Conservation (phyloP, 2,113 vertebrate genomes). For the Mus pahari region DNA sequence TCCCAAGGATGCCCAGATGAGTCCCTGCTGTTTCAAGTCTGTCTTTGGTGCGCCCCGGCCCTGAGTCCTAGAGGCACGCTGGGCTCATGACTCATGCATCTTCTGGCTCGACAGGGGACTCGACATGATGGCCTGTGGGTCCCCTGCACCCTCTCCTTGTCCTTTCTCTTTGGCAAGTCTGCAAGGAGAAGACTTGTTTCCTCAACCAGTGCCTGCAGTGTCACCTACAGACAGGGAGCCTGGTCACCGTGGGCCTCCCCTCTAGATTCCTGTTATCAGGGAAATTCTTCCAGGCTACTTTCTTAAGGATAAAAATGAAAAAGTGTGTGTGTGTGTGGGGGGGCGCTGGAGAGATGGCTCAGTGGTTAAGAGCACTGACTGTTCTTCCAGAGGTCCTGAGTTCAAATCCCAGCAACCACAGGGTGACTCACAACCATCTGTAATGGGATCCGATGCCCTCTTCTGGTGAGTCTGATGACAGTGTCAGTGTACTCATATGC, state of each 20-base stretch:
- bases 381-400: no score
- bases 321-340: neutral
- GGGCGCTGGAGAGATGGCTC: no score
- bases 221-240: neutral
- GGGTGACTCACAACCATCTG: no score
- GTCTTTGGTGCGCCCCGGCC: neutral
- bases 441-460: no score
- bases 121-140: accelerated
- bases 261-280: neutral
- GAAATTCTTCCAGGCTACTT: neutral
- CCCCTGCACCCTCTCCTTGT: no score
- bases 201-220: neutral
- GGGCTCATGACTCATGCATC: neutral
- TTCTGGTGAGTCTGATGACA: no score
- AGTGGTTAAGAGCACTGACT: no score
- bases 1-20: no score
- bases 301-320: neutral
- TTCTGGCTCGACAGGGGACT: neutral
- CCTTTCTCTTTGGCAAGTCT: neutral
- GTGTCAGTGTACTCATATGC: no score
- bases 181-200: neutral
- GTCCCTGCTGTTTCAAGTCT: neutral
- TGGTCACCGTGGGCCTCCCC: accelerated
- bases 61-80: accelerated
- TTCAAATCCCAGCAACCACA: no score